phyloP scores from a whole-genome alignment of 2,797 vertebrate species.

The Pygocentrus nattereri region DNA sequence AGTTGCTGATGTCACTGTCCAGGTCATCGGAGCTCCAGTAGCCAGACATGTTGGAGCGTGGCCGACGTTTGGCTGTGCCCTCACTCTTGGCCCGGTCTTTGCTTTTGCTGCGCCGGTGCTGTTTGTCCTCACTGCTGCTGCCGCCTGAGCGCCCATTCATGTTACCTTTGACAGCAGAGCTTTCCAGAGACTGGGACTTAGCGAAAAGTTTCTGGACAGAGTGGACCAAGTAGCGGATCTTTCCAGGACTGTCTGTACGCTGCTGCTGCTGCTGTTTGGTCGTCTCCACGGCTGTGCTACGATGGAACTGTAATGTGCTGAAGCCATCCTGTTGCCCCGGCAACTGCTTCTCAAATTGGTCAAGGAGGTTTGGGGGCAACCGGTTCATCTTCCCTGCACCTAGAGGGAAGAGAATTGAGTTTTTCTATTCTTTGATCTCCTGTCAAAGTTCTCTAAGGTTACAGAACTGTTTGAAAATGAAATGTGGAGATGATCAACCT shows the following conservation, averaged over 20 bases:
- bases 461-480: background rate
- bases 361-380: constrained; percentile 88
- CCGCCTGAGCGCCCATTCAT: constrained; percentile 85
- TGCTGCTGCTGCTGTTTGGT: constrained; percentile 88
- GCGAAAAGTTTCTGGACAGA: constrained; percentile 98
- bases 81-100: constrained; percentile 95
- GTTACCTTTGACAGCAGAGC: constrained; percentile 87
- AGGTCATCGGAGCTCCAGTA: constrained; percentile 99
- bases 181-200: constrained; percentile 96
- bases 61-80: constrained; percentile 88
- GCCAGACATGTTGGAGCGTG: constrained; percentile 95
- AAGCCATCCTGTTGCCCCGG: constrained; percentile 93
- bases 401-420: constrained; percentile 4
- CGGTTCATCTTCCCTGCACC: constrained; percentile 89
- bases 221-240: constrained; percentile 96
- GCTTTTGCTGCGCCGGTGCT: constrained; percentile 93
- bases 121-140: constrained; percentile 86
- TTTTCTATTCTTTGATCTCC: background rate
- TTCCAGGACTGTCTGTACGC: constrained; percentile 95
- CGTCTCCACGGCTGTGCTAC: constrained; percentile 78
- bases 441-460: background rate
- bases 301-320: constrained; percentile 96
- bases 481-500: background rate
- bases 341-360: constrained; percentile 96
- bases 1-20: constrained; percentile 91